These are phyloP conservation scores for Lepidostoma basale DNA, from an alignment of 1,140 invertebrate genomes.

Conservation along the genomic window DNA sequence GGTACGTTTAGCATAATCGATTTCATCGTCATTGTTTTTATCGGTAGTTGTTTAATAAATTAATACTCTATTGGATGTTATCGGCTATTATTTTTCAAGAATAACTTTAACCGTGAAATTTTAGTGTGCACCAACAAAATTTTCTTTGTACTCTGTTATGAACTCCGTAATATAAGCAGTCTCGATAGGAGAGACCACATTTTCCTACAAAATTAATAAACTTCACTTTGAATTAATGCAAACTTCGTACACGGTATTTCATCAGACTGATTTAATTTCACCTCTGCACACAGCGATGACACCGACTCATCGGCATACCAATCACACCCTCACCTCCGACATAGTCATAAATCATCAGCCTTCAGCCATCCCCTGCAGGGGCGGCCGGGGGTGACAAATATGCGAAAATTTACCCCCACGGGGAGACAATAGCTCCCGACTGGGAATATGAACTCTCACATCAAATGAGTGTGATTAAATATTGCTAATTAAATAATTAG, in stretches of 20 bases:
- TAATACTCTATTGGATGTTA: no score
- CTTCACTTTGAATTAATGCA: no score
- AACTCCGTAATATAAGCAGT: no score
- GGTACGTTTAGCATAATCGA: no score
- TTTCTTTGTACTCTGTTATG: no score
- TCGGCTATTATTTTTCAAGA: no score
- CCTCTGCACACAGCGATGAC: conserved; percentile 11
- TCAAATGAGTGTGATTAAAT: conserved; percentile 19
- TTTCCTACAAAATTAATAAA: no score
- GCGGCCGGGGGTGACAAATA: conserved; percentile 1
- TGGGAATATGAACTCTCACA: conserved; percentile 21
- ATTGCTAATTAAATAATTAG: conserved; percentile 27
- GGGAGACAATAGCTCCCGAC: conserved; percentile 9
- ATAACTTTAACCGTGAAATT: no score
- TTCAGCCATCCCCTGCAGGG: background rate
- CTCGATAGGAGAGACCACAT: no score
- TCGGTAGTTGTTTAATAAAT: no score
- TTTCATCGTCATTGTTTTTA: no score
- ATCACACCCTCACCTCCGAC: conserved; percentile 27
- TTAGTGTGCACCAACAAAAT: no score
- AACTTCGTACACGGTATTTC: conserved; percentile 8
- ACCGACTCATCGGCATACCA: conserved; percentile 25
- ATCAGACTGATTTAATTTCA: conserved; percentile 24
- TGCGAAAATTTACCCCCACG: conserved; percentile 18
- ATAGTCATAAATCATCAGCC: conserved; percentile 23